Evolutionary conservation across 2,113 vertebrate genomes (phyloP).

Genomic region (Neotoma lepida): DNA sequence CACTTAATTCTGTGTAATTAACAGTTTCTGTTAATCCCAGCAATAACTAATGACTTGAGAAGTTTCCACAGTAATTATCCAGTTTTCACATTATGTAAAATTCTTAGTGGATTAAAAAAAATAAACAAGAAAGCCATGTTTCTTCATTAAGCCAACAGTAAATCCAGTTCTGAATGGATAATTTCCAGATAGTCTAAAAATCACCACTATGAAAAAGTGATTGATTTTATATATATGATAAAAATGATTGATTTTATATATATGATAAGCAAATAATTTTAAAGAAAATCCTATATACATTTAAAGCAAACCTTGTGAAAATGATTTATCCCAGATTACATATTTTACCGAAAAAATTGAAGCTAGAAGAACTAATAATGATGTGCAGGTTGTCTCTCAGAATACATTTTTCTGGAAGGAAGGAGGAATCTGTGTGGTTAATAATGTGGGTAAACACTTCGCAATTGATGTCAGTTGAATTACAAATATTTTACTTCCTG

Average conservation of each 20-base stretch:
- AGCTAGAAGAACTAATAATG: slow-evolving; percentile 49
- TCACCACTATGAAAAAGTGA: neutral
- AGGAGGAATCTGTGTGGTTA: slow-evolving; percentile 31
- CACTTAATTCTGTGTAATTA: slow-evolving; percentile 34
- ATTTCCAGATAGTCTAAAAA: slow-evolving; percentile 56
- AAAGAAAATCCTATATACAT: slow-evolving; percentile 54
- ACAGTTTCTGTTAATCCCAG: slow-evolving; percentile 38
- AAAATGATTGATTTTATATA: neutral
- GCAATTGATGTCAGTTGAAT: neutral
- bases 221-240: neutral
- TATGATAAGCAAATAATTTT: slow-evolving; percentile 34
- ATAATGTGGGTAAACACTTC: neutral
- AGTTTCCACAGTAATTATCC: slow-evolving; percentile 29
- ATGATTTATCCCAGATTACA: slow-evolving; percentile 21
- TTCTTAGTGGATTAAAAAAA: slow-evolving; percentile 48
- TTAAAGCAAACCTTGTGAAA: slow-evolving; percentile 55
- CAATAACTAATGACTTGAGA: slow-evolving; percentile 24
- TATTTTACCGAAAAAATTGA: slow-evolving; percentile 54
- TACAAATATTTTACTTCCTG: slow-evolving; percentile 39
- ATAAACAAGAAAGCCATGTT: slow-evolving; percentile 14
- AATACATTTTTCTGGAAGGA: slow-evolving; percentile 55
- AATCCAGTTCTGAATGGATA: slow-evolving; percentile 34
- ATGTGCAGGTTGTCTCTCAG: slow-evolving; percentile 10
- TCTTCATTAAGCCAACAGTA: slow-evolving; percentile 23
- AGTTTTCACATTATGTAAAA: slow-evolving; percentile 42